A percentile compares a stretch with the other conserved stretches of the same genome.
Evolutionary conservation across 2,888 invertebrate species (phyloP).

Genomic region (Hanleya hanleyi): DNA sequence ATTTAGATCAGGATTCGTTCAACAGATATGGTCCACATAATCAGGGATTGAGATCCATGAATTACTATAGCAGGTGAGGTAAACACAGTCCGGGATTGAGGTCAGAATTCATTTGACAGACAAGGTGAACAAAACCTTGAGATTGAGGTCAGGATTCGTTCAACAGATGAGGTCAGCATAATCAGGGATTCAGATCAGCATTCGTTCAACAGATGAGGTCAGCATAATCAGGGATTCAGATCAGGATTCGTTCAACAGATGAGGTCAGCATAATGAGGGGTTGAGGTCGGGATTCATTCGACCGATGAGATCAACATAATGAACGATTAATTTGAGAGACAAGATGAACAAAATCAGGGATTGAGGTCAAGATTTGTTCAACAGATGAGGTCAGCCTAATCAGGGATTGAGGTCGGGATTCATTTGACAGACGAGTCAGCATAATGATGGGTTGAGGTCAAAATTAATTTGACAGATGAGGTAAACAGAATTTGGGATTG

Average conservation of each 20-base stretch:
- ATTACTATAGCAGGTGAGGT: not conserved
- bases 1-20: not conserved
- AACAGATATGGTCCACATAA: not conserved
- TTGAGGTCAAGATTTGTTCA: too few relatives aligned
- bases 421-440: not conserved
- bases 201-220: not conserved
- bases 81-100: not conserved
- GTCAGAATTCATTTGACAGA: not conserved
- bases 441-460: not conserved
- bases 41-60: not conserved
- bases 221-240: not conserved
- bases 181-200: not conserved
- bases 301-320: not conserved
- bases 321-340: not conserved
- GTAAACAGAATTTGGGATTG: constrained; percentile 12
- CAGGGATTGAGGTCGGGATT: not conserved
- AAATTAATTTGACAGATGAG: constrained; percentile 8
- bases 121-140: not conserved
- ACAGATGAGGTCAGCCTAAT: too few relatives aligned
- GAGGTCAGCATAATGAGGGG: not conserved
- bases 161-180: not conserved
- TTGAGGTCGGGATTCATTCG: not conserved
- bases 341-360: not conserved
- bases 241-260: not conserved
- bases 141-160: not conserved